Conservation (phyloP, 2,888 invertebrate species). For the Scelioninae gen. 2 region DNA sequence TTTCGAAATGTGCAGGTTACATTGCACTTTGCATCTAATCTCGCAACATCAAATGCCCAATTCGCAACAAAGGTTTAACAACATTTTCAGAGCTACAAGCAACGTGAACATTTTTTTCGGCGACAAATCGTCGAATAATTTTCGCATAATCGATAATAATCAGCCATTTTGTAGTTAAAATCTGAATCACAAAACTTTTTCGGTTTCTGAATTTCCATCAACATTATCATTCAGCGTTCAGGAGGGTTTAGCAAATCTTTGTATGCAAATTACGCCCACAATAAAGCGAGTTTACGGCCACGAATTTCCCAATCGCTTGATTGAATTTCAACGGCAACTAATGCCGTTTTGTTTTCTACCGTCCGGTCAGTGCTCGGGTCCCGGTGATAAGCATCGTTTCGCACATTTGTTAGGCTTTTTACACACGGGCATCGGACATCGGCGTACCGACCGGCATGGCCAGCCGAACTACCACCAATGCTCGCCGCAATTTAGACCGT, state of each 20-base stretch:
- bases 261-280: slow-evolving; percentile 24
- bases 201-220: slow-evolving; percentile 4
- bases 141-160: too few species aligned
- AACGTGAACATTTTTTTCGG: too few species aligned
- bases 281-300: slow-evolving; percentile 4
- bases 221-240: background rate
- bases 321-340: slow-evolving; percentile 33
- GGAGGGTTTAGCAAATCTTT: slow-evolving; percentile 7
- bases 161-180: too few species aligned
- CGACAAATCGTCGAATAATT: too few species aligned
- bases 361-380: slow-evolving; percentile 11
- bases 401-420: slow-evolving; percentile 53
- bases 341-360: slow-evolving; percentile 25
- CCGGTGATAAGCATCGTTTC: slow-evolving; percentile 47
- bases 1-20: too few species aligned
- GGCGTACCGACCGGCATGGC: slow-evolving; percentile 43
- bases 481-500: slow-evolving; percentile 64
- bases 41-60: too few species aligned
- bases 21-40: too few species aligned
- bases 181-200: too few species aligned
- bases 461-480: slow-evolving; percentile 36
- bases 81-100: too few species aligned
- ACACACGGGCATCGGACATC: slow-evolving; percentile 24
- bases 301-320: slow-evolving; percentile 29
- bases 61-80: too few species aligned